Conservation (phyloP, 1,140 invertebrate species). For the Melanaphis sacchari region DNA sequence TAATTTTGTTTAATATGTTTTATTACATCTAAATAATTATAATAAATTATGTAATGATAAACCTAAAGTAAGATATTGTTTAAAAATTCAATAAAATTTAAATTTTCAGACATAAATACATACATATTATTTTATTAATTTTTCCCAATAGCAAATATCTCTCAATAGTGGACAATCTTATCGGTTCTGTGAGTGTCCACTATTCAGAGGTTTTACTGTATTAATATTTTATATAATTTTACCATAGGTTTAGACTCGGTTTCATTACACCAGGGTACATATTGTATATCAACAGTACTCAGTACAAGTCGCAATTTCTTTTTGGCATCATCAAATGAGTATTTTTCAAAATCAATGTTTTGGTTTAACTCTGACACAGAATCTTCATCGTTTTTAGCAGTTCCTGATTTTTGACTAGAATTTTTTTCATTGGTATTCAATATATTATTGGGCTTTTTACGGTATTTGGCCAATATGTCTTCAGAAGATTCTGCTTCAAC, state of each 20-base stretch:
- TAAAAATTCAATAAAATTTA: too few relatives aligned
- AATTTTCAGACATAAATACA: too few relatives aligned
- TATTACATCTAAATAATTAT: too few relatives aligned
- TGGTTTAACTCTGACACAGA: constrained; percentile 63
- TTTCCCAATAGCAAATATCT: too few relatives aligned
- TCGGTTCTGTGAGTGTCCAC: too few relatives aligned
- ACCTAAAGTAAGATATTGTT: too few relatives aligned
- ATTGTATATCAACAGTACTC: constrained; percentile 78
- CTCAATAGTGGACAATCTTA: too few relatives aligned
- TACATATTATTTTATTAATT: too few relatives aligned
- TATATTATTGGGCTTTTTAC: constrained; percentile 71
- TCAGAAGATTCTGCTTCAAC: constrained; percentile 75
- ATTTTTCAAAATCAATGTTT: constrained; percentile 63
- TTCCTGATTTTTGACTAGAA: constrained; percentile 53
- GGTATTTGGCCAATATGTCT: constrained; percentile 94
- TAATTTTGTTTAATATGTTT: too few relatives aligned
- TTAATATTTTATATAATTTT: not conserved
- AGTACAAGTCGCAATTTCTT: constrained; percentile 91
- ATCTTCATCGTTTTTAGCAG: constrained; percentile 65
- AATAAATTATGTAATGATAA: too few relatives aligned
- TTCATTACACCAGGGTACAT: constrained; percentile 59
- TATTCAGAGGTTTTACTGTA: not conserved
- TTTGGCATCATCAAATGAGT: constrained; percentile 85
- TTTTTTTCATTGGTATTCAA: constrained; percentile 55
- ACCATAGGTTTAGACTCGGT: constrained; percentile 56